phyloP scores from a whole-genome alignment of 1,140 invertebrate genomes.

The Megalopta genalis region DNA sequence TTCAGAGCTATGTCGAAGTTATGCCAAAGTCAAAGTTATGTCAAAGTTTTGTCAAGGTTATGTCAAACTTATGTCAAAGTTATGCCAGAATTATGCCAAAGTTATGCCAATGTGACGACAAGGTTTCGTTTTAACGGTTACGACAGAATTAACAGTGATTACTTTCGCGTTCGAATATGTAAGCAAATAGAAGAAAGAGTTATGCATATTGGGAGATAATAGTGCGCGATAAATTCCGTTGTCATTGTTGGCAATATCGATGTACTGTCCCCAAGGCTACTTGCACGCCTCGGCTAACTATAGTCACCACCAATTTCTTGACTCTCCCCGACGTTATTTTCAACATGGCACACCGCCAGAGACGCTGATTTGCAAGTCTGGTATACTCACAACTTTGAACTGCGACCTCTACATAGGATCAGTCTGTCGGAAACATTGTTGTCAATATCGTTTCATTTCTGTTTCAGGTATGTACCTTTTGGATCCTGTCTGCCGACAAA shows the following conservation, averaged over 20 bases:
- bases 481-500: neutral
- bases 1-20: too few species aligned
- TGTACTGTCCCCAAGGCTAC: conserved; percentile 65
- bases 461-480: conserved; percentile 65
- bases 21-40: too few species aligned
- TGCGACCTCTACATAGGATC: conserved; percentile 41
- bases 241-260: conserved; percentile 17
- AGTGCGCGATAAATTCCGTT: neutral
- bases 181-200: neutral
- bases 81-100: too few species aligned
- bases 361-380: conserved; percentile 57
- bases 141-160: too few species aligned
- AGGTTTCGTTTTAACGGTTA: too few species aligned
- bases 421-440: conserved; percentile 8
- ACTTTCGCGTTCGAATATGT: too few species aligned
- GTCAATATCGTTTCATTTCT: conserved; percentile 45
- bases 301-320: conserved; percentile 71
- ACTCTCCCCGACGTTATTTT: conserved; percentile 64
- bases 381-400: conserved; percentile 66
- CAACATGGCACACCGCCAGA: conserved; percentile 62
- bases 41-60: too few species aligned
- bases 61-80: too few species aligned
- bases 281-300: conserved; percentile 65
- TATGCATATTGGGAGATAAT: neutral
- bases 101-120: too few species aligned